A percentile compares a stretch with the other conserved stretches of the same genome.
These are phyloP conservation scores for Fragum sueziense DNA, from an alignment of 2,888 invertebrate species.

Conservation along the genomic window DNA sequence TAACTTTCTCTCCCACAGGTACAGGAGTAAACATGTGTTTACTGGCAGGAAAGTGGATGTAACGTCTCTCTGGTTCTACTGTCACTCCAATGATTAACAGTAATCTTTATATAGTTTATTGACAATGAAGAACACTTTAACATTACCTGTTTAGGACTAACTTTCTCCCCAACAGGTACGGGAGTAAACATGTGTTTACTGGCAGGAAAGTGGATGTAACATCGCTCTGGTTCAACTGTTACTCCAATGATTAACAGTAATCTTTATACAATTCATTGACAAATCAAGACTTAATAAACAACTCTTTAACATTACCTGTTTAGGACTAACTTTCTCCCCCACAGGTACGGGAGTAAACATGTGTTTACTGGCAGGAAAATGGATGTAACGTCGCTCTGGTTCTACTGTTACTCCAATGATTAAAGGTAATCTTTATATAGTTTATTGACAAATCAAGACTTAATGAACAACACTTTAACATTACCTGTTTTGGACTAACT, in stretches of 20 bases:
- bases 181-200: slow-evolving; percentile 73
- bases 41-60: slow-evolving; percentile 81
- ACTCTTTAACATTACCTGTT: too few relatives aligned
- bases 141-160: slow-evolving; percentile 78
- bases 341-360: slow-evolving; percentile 81
- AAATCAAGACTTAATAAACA: not conserved
- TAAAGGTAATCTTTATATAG: too few relatives aligned
- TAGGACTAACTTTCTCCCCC: slow-evolving; percentile 79
- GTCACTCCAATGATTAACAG: slow-evolving; percentile 81
- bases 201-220: too few relatives aligned
- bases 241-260: slow-evolving; percentile 82
- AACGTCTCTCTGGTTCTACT: slow-evolving; percentile 76
- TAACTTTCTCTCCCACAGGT: slow-evolving; percentile 79
- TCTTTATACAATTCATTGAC: too few relatives aligned
- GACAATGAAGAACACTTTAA: too few relatives aligned
- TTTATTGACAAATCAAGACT: slow-evolving; percentile 67
- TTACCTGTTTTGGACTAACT: slow-evolving; percentile 78
- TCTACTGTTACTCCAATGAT: slow-evolving; percentile 81
- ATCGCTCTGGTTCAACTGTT: slow-evolving; percentile 59
- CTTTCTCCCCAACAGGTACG: slow-evolving; percentile 80
- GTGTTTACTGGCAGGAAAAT: slow-evolving; percentile 81
- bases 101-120: not conserved
- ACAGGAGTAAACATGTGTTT: slow-evolving; percentile 81
- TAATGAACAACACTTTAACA: not conserved
- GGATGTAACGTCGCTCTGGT: slow-evolving; percentile 77